Evolutionary conservation across 2,888 invertebrate genomes (phyloP).

Genomic region (Seira musarum): DNA sequence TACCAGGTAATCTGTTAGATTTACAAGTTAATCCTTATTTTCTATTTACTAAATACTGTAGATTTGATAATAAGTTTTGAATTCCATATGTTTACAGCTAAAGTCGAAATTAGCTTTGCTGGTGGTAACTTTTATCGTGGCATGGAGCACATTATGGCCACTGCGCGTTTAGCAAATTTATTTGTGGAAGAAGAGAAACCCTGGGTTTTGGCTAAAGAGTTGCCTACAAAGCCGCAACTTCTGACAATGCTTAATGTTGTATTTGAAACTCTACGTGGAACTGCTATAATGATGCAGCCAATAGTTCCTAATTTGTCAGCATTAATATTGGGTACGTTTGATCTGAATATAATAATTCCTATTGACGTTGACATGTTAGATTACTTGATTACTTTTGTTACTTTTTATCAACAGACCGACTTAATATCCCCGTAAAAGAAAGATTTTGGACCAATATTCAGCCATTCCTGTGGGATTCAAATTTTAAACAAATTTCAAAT

Average conservation of each 20-base stretch:
- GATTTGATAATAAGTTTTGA: too few species aligned
- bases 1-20: constrained; percentile 37
- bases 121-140: constrained; percentile 87
- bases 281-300: constrained; percentile 87
- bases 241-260: constrained; percentile 85
- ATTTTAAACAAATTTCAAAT: background rate
- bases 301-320: constrained; percentile 83
- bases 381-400: too few species aligned
- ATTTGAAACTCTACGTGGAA: constrained; percentile 87
- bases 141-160: constrained; percentile 83
- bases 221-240: constrained; percentile 75
- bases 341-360: too few species aligned
- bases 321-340: constrained; percentile 77
- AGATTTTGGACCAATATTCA: constrained; percentile 42
- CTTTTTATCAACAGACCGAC: constrained; percentile 34
- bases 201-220: constrained; percentile 85
- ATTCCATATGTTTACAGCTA: constrained; percentile 74
- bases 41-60: too few species aligned
- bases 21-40: too few species aligned
- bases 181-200: constrained; percentile 91
- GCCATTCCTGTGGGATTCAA: constrained; percentile 35
- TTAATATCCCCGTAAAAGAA: constrained; percentile 32
- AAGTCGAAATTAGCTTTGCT: constrained; percentile 80
- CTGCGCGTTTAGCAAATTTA: constrained; percentile 85
- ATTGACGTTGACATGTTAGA: too few species aligned